A percentile compares a stretch with the other conserved stretches of the same genome.
Evolutionary conservation across 1,140 invertebrate genomes (phyloP).

Genomic region (Musca vetustissima): DNA sequence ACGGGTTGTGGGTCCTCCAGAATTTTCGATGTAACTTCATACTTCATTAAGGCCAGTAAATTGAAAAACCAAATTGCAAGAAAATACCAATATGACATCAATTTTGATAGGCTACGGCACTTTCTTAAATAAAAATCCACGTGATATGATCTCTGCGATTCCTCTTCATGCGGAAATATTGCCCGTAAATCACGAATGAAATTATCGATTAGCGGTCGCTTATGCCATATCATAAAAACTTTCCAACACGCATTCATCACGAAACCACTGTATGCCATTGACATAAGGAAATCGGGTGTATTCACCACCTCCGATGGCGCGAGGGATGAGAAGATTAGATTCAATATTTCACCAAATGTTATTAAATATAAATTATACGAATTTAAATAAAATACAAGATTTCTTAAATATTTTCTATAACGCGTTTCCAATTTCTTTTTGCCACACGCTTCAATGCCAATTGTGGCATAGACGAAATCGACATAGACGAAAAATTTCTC

Average conservation of each 20-base stretch:
- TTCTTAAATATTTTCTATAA: background rate
- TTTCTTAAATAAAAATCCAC: slow-evolving; percentile 32
- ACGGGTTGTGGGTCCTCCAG: slow-evolving; percentile 30
- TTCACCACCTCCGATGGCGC: slow-evolving; percentile 26
- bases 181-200: slow-evolving; percentile 34
- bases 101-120: slow-evolving; percentile 31
- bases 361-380: slow-evolving; percentile 33
- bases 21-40: slow-evolving; percentile 33
- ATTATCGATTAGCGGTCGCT: slow-evolving; percentile 29
- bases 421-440: background rate
- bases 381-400: slow-evolving; percentile 33
- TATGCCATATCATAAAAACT: slow-evolving; percentile 36
- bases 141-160: slow-evolving; percentile 29
- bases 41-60: slow-evolving; percentile 37
- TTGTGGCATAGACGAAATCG: background rate
- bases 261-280: slow-evolving; percentile 43
- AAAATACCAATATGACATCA: slow-evolving; percentile 35
- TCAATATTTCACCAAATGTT: slow-evolving; percentile 30
- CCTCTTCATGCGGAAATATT: slow-evolving; percentile 32
- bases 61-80: slow-evolving; percentile 46
- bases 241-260: slow-evolving; percentile 29
- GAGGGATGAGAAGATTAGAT: slow-evolving; percentile 33
- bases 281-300: slow-evolving; percentile 14
- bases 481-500: slow-evolving; percentile 15
- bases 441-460: slow-evolving; percentile 7